These are phyloP conservation scores for Caenorhabditis imperialis DNA, from an alignment of 2,888 invertebrate species.

Conservation along the genomic window DNA sequence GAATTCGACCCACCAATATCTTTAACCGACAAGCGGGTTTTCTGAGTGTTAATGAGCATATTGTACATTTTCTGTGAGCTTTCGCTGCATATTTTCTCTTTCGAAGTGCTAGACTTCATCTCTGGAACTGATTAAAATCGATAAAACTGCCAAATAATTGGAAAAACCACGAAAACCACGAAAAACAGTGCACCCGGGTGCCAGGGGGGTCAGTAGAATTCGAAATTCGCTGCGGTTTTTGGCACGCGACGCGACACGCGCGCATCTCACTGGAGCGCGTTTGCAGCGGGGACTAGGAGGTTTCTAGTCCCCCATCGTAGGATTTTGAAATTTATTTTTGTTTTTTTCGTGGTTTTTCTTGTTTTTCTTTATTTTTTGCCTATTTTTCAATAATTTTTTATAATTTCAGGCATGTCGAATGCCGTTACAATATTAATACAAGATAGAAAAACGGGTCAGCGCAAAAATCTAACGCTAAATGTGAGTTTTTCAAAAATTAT, in stretches of 20 bases:
- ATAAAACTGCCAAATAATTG: neutral
- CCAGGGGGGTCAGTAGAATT: conserved; percentile 7
- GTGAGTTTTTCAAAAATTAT: neutral
- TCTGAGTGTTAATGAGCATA: conserved; percentile 46
- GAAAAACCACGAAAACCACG: conserved; percentile 11
- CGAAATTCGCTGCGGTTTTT: conserved; percentile 23
- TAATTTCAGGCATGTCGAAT: conserved; percentile 20
- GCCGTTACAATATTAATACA: conserved; percentile 36
- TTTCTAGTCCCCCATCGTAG: conserved; percentile 2
- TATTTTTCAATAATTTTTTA: neutral
- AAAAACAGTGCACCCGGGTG: neutral
- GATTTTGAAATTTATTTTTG: neutral
- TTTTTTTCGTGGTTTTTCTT: neutral
- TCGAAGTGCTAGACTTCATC: conserved; percentile 52
- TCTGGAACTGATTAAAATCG: conserved; percentile 17
- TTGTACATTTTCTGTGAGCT: conserved; percentile 41
- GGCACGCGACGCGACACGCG: conserved; percentile 23
- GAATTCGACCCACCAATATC: conserved; percentile 28
- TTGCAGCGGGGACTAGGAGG: conserved; percentile 6
- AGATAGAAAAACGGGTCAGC: conserved; percentile 37
- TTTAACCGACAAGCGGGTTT: conserved; percentile 33
- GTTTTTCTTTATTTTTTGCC: neutral
- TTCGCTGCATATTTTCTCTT: conserved; percentile 47
- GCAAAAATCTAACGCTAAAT: conserved; percentile 29
- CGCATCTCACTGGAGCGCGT: conserved; percentile 14